These are phyloP conservation scores for Ephialtes manifestator DNA, from an alignment of 2,888 invertebrate genomes.

Conservation along the genomic window DNA sequence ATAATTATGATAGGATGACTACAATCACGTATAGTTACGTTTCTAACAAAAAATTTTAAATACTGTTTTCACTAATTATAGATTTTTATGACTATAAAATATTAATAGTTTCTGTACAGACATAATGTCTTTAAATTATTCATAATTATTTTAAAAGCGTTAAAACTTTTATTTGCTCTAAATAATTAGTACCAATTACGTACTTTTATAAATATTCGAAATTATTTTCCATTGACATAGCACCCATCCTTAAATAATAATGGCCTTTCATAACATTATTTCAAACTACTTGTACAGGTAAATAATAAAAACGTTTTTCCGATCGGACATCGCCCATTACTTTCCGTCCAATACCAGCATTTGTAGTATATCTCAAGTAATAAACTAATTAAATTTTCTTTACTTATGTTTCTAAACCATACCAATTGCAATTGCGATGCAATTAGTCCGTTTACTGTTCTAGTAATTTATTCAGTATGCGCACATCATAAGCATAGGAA, in stretches of 20 bases:
- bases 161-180: no score
- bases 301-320: not conserved
- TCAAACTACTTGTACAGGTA: not conserved
- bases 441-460: no score
- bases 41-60: no score
- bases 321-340: not conserved
- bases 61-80: not conserved
- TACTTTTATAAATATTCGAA: no score
- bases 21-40: no score
- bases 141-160: no score
- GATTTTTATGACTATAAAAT: not conserved
- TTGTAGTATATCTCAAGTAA: not conserved
- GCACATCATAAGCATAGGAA: constrained; percentile 1
- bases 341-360: not conserved
- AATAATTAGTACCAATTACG: no score
- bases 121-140: no score
- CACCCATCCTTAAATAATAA: not conserved
- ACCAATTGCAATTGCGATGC: no score
- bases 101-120: no score
- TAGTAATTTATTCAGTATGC: not conserved
- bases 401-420: not conserved
- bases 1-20: no score
- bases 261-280: not conserved
- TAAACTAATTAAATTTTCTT: not conserved
- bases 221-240: no score